Base-by-base conservation (phyloP, 1,140 invertebrate species). In the Oryzaephilus surinamensis region DNA sequence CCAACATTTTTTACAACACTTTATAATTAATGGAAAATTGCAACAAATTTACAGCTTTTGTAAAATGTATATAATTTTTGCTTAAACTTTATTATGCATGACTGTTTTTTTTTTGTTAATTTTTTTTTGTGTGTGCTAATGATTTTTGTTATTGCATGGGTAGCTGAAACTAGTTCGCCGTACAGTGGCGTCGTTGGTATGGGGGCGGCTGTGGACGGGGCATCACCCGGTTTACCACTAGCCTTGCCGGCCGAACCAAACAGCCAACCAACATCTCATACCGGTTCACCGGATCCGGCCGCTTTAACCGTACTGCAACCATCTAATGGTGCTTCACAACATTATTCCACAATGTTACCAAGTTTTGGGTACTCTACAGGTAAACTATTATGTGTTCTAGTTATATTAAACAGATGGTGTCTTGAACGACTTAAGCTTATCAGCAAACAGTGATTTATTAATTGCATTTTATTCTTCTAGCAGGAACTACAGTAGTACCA, bases 331-430 rank as follows among this genome's bases (percentile, higher is more conserved):
- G 43, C 56, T 15, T 49, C 57, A 8, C 57, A 63, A 44, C 51
- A 69, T 64, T 57, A 69, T 59, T 74, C 76, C 27, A 70, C 77
- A 41, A 76, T 79, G 70, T 67, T 81, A 43, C 77, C 77, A 30
- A 78, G 76, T 70, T 81, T 81, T 59, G 74, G 76, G 58, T 81
- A 81, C 58, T 67, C 76, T 21, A 69, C 78, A 72, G 78, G 78
- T 78, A 69, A n/a, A n/a, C n/a, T n/a, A n/a, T 71, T 19, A 36
- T 38, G n/a, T n/a, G n/a, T n/a, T n/a, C n/a, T n/a, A n/a, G n/a
- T n/a, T n/a, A n/a, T n/a, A n/a, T n/a, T n/a, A n/a, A n/a, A n/a
- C n/a, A n/a, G n/a, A n/a, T n/a, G n/a, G n/a, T n/a, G n/a, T n/a
- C n/a, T n/a, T n/a, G n/a, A n/a, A n/a, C n/a, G n/a, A n/a, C n/a